A percentile compares a stretch with the other conserved stretches of the same genome.
Evolutionary conservation across 2,797 vertebrate genomes (phyloP).

Genomic region (Simalia tracyae): DNA sequence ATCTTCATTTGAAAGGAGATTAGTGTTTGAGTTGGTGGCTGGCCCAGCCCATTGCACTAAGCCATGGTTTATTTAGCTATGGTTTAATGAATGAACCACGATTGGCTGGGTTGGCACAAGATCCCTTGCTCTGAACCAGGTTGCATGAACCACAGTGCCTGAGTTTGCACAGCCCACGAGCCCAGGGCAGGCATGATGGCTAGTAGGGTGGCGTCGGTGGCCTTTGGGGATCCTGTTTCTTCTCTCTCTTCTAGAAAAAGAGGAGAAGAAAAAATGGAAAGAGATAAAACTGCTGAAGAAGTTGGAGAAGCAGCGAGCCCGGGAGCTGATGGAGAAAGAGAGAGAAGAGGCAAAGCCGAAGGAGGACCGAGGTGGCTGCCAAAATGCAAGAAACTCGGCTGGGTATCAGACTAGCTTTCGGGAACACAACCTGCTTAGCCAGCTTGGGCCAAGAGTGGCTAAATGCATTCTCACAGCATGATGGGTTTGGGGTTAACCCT

Average conservation of each 20-base stretch:
- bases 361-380: slow-evolving; percentile 59
- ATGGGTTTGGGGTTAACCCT: background rate
- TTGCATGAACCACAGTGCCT: background rate
- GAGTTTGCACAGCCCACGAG: background rate
- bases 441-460: background rate
- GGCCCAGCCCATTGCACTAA: background rate
- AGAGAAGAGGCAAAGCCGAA: slow-evolving; percentile 59
- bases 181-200: background rate
- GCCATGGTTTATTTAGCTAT: background rate
- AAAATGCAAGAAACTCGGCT: background rate
- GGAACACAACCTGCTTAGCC: background rate
- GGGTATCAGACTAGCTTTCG: background rate
- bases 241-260: slow-evolving; percentile 78
- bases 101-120: background rate
- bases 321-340: slow-evolving; percentile 62
- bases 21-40: background rate
- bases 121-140: background rate
- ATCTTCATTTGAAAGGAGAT: background rate
- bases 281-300: slow-evolving; percentile 83
- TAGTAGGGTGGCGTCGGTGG: background rate
- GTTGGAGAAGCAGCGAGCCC: slow-evolving; percentile 80
- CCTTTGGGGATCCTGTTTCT: background rate
- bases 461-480: background rate
- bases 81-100: background rate
- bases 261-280: slow-evolving; percentile 81